Evolutionary conservation across 2,888 invertebrate genomes (phyloP).

Genomic region (Tanytarsus gracilentus): DNA sequence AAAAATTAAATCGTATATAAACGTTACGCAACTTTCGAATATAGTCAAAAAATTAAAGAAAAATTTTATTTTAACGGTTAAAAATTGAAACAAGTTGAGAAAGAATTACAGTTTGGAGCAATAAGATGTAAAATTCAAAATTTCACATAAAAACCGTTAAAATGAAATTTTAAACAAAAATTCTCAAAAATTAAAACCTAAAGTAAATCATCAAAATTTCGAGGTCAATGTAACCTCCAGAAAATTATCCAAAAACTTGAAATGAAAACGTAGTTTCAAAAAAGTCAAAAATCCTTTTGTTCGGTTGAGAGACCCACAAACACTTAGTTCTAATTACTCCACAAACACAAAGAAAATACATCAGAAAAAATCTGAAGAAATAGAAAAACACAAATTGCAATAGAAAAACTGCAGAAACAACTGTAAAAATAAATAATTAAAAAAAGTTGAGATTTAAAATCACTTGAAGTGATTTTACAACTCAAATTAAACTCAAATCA

Average conservation of each 20-base stretch:
- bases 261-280: neutral
- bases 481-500: neutral
- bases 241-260: neutral
- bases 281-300: conserved; percentile 6
- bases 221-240: neutral
- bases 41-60: no score
- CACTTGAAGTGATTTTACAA: neutral
- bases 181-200: neutral
- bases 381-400: conserved; percentile 3
- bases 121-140: no score
- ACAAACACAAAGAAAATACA: neutral
- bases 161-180: no score
- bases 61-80: no score
- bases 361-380: neutral
- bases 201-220: neutral
- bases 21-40: no score
- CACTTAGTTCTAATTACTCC: conserved; percentile 23
- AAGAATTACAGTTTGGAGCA: no score
- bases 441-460: neutral
- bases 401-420: neutral
- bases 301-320: conserved; percentile 25
- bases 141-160: no score
- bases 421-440: neutral
- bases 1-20: no score
- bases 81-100: no score